phyloP scores from a whole-genome alignment of 30 jellyfish, hydroid and myxozoan genomes.

The Phacellophora camtschatica region DNA sequence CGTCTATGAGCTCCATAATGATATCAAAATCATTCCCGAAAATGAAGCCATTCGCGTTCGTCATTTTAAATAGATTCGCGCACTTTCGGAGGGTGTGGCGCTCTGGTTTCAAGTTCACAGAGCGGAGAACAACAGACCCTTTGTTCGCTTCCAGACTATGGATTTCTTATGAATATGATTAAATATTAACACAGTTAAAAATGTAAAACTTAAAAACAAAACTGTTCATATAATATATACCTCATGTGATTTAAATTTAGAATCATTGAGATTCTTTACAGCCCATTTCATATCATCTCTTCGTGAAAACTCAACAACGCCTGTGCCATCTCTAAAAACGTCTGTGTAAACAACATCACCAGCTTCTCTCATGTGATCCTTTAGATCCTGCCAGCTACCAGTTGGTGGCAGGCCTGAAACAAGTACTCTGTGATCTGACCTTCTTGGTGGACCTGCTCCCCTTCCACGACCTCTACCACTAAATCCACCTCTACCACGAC shows the following conservation, averaged over 20 bases:
- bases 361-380: conserved; percentile 99
- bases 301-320: conserved; percentile 88
- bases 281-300: conserved; percentile 98
- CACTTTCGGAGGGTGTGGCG: too few species aligned
- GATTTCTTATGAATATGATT: too few species aligned
- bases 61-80: too few species aligned
- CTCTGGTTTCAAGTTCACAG: too few species aligned
- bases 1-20: too few species aligned
- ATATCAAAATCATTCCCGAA: too few species aligned
- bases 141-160: too few species aligned
- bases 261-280: conserved; percentile 77
- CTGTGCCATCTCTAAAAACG: conserved; percentile 95
- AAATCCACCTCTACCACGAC: conserved; percentile 69
- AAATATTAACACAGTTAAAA: background rate
- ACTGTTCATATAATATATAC: background rate
- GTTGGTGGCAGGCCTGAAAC: conserved; percentile 94
- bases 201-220: background rate
- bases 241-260: conserved; percentile 96
- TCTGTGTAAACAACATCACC: conserved; percentile 94
- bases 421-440: conserved; percentile 86
- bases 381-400: conserved; percentile 99
- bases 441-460: conserved; percentile 94
- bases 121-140: too few species aligned
- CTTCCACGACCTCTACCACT: conserved; percentile 80
- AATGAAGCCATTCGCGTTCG: too few species aligned